A percentile compares a stretch with the other conserved stretches of the same genome.
These are phyloP conservation scores for Aspidiotus rigidus DNA, from an alignment of 2,888 invertebrate genomes.

Conservation along the genomic window DNA sequence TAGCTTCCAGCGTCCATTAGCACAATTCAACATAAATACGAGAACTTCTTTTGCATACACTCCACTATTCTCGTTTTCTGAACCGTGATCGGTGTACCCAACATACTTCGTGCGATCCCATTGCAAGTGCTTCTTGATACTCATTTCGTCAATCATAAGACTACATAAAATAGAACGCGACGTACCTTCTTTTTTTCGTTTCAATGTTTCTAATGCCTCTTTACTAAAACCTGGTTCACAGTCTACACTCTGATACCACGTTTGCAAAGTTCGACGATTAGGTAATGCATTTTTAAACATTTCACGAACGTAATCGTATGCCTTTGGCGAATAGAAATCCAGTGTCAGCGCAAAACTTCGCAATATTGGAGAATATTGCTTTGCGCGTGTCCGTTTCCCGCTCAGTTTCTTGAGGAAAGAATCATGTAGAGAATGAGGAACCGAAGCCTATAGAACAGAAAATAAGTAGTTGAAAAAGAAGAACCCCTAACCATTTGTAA, in stretches of 20 bases:
- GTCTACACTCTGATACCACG: slow-evolving; percentile 14
- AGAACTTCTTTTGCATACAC: slow-evolving; percentile 7
- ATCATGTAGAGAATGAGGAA: no score
- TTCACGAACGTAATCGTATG: no score
- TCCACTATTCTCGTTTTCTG: background rate
- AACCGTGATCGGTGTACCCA: background rate
- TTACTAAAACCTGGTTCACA: slow-evolving; percentile 16
- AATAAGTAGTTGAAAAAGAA: no score
- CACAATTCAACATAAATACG: slow-evolving; percentile 14
- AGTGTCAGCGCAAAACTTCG: no score
- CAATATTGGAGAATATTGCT: no score
- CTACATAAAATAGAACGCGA: background rate
- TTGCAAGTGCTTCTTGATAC: slow-evolving; percentile 6
- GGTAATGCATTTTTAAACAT: no score
- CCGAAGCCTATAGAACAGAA: no score
- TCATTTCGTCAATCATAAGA: slow-evolving; percentile 13
- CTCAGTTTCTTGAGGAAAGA: no score
- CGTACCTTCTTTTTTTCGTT: background rate
- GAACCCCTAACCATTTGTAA: no score
- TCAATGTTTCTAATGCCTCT: slow-evolving; percentile 8
- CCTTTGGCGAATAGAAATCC: slow-evolving; percentile 9
- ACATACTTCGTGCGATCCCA: background rate
- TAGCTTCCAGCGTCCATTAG: slow-evolving; percentile 2
- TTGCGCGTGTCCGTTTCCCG: no score
- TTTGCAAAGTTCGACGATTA: slow-evolving; percentile 12